These are phyloP conservation scores for Zaprionus taronus DNA, from an alignment of 1,140 invertebrate genomes.

Conservation along the genomic window DNA sequence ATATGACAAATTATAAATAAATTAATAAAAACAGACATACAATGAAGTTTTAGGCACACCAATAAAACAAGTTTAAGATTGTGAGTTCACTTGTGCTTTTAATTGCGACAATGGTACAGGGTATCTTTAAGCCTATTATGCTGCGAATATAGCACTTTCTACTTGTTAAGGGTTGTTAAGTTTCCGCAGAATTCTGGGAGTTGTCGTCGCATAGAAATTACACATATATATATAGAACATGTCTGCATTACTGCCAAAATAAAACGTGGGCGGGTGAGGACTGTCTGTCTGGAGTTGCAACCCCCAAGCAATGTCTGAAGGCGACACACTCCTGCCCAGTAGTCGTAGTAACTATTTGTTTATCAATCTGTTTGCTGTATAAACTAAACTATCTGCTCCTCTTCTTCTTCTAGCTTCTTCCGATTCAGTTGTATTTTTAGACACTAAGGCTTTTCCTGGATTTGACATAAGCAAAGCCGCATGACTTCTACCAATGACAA, in stretches of 20 bases:
- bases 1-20: no score
- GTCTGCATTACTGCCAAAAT: constrained; percentile 54
- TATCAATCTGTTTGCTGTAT: background rate
- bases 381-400: background rate
- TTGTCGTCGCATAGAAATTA: constrained; percentile 71
- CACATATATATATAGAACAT: constrained; percentile 46
- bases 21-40: no score
- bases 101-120: background rate
- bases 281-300: constrained; percentile 76
- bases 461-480: constrained; percentile 53
- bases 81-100: background rate
- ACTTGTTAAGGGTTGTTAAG: constrained; percentile 73
- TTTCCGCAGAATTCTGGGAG: constrained; percentile 76
- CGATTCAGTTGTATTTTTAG: background rate
- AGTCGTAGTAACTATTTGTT: constrained; percentile 21
- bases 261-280: constrained; percentile 40
- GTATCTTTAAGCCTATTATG: constrained; percentile 30
- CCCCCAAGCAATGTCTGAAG: constrained; percentile 50
- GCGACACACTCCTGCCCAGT: background rate
- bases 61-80: background rate
- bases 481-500: constrained; percentile 73
- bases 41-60: no score
- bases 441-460: background rate
- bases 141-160: constrained; percentile 28
- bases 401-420: constrained; percentile 4